A percentile compares a stretch with the other conserved stretches of the same genome.
Evolutionary conservation across 92 coral and sea anemone species (phyloP).

Genomic region (Blastomussa wellsi): DNA sequence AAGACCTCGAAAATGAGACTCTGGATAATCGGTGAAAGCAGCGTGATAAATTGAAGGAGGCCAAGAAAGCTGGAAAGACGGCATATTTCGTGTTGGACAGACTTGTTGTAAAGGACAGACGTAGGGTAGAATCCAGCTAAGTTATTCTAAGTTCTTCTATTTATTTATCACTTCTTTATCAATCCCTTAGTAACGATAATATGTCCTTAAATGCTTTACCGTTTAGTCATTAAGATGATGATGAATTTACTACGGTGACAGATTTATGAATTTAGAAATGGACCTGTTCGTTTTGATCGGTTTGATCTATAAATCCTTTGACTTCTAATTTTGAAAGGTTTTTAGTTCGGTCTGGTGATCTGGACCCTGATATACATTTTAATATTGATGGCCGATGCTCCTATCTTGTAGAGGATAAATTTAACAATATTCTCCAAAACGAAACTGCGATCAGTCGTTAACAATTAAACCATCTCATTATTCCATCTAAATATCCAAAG

Average conservation of each 20-base stretch:
- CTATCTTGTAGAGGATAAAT: constrained; percentile 47
- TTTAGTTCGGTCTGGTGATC: constrained; percentile 54
- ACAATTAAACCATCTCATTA: constrained; percentile 23
- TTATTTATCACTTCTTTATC: not conserved
- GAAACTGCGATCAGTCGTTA: constrained; percentile 19
- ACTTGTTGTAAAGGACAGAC: constrained; percentile 20
- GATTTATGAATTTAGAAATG: constrained; percentile 42
- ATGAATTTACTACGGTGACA: constrained; percentile 43
- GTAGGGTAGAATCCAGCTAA: not conserved
- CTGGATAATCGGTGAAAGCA: constrained; percentile 5
- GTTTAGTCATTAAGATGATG: constrained; percentile 41
- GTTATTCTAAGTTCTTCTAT: constrained; percentile 8
- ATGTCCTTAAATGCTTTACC: constrained; percentile 33
- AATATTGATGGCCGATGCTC: constrained; percentile 18
- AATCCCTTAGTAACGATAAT: constrained; percentile 14
- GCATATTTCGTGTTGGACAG: constrained; percentile 24
- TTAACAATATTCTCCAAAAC: constrained; percentile 38
- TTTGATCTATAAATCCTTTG: constrained; percentile 44
- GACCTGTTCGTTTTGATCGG: constrained; percentile 36
- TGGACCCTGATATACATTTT: constrained; percentile 60
- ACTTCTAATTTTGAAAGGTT: constrained; percentile 18
- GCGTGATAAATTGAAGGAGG: not conserved
- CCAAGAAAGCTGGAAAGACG: constrained; percentile 20
- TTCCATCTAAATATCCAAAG: constrained; percentile 58
- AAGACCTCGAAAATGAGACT: constrained; percentile 6